phyloP scores from a whole-genome alignment of 2,888 invertebrate genomes.

The Doris montereyensis region DNA sequence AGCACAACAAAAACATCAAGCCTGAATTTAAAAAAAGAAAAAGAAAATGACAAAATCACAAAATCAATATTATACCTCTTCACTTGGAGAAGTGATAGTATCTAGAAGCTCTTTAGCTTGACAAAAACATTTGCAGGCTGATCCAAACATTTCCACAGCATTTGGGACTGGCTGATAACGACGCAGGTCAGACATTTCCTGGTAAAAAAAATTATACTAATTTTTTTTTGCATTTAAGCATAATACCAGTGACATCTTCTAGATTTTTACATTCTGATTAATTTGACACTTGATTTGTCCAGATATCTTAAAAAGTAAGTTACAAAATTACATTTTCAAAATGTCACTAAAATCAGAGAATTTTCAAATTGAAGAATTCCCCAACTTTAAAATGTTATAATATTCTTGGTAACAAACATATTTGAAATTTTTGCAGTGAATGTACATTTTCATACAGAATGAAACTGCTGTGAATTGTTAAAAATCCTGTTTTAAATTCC shows the following conservation, averaged over 20 bases:
- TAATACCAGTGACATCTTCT: not conserved
- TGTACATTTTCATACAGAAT: no score
- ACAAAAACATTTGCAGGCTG: conserved; percentile 92
- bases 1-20: no score
- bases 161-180: conserved; percentile 67
- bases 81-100: conserved; percentile 85
- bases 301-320: not conserved
- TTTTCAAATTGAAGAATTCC: no score
- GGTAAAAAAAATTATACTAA: conserved; percentile 75
- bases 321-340: not conserved
- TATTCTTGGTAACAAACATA: no score
- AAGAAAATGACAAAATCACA: no score
- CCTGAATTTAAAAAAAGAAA: no score
- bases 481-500: not conserved
- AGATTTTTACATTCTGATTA: not conserved
- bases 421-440: no score
- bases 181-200: conserved; percentile 81
- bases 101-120: conserved; percentile 90
- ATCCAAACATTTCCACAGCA: conserved; percentile 78
- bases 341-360: no score
- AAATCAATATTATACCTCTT: no score
- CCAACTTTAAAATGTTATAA: no score
- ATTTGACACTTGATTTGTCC: not conserved
- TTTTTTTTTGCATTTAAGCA: not conserved
- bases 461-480: not conserved